Conservation (phyloP, 2,797 vertebrate genomes). For the Xenops minutus region DNA sequence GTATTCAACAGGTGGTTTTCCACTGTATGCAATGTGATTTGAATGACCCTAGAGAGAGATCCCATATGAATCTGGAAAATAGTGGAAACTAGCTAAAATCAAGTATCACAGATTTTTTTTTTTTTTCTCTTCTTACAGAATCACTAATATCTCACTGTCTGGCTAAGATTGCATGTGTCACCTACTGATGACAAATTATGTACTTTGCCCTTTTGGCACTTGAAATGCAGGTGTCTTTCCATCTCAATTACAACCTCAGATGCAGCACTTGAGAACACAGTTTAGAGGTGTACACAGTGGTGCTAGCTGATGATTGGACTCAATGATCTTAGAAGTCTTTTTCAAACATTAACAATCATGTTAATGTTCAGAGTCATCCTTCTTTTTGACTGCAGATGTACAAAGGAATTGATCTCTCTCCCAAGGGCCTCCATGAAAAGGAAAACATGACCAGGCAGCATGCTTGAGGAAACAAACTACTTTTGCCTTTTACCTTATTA, state of each 20-base stretch:
- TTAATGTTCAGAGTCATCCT: not conserved
- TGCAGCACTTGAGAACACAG: not conserved
- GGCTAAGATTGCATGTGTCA: not conserved
- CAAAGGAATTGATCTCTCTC: not conserved
- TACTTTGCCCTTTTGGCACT: not conserved
- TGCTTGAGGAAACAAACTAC: not conserved
- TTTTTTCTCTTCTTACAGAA: not conserved
- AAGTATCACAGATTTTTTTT: not conserved
- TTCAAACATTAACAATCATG: not conserved
- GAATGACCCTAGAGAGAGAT: not conserved
- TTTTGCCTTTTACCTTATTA: not conserved
- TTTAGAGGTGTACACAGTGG: not conserved
- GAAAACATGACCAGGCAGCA: not conserved
- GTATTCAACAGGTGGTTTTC: not conserved
- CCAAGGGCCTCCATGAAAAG: not conserved
- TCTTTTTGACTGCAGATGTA: not conserved
- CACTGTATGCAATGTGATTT: not conserved
- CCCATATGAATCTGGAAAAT: not conserved
- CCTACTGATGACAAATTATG: not conserved
- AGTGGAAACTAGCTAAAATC: not conserved
- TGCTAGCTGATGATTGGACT: not conserved
- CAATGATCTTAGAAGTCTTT: not conserved
- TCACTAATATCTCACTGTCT: not conserved
- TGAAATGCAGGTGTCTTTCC: not conserved
- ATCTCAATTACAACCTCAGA: not conserved